Percentiles rank a stretch among this genome's conserved stretches.
phyloP scores from a whole-genome alignment of 2,888 invertebrate genomes.

The Hymenopus coronatus region DNA sequence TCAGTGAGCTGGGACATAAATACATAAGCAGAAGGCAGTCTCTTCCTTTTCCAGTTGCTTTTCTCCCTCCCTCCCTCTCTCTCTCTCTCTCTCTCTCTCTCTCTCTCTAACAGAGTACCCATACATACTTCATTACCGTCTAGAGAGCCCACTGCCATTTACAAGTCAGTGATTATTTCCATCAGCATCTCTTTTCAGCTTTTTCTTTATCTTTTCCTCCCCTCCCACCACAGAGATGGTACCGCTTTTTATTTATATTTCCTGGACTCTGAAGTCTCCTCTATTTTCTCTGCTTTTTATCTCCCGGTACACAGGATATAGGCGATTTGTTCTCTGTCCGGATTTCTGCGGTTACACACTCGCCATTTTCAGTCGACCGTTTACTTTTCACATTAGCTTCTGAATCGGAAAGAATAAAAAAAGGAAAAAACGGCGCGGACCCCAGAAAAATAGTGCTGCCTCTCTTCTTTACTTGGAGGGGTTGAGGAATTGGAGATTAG shows the following conservation, averaged over 20 bases:
- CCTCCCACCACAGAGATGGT: background rate
- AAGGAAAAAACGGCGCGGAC: background rate
- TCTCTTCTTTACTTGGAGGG: background rate
- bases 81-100: background rate
- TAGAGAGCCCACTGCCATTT: background rate
- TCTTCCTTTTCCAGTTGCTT: background rate
- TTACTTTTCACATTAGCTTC: constrained; percentile 17
- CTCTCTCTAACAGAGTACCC: background rate
- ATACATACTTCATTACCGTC: constrained; percentile 6
- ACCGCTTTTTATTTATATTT: constrained; percentile 10
- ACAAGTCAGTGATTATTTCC: constrained; percentile 12
- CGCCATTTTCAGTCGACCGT: constrained; percentile 13
- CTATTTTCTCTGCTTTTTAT: background rate
- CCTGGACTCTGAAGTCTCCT: background rate
- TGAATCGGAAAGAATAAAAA: background rate
- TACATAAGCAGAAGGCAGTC: background rate
- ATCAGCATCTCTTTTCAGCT: background rate
- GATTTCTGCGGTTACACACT: background rate
- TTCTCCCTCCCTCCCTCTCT: background rate
- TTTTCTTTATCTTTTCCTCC: background rate
- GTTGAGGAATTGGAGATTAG: background rate
- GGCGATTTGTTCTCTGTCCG: constrained; percentile 15
- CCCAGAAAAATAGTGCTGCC: background rate
- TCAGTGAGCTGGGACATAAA: background rate
- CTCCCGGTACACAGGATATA: background rate